Percentiles rank a stretch among this genome's conserved stretches.
phyloP scores from a whole-genome alignment of 2,113 vertebrate genomes.

The Acrocephalus kingi region DNA sequence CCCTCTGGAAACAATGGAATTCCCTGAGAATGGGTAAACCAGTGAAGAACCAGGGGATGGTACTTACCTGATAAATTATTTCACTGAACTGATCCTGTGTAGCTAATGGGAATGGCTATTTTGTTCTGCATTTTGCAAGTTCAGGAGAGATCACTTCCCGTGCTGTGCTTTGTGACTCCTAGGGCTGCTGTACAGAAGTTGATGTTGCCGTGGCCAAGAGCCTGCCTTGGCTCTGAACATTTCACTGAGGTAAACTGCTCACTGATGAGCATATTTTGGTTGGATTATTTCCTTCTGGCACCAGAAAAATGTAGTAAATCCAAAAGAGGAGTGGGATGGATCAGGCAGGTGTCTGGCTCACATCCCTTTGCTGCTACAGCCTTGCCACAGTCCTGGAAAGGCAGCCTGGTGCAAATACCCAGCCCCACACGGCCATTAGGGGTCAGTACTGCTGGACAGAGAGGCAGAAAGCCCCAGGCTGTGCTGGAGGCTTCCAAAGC shows the following conservation, averaged over 20 bases:
- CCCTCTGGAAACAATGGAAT: background rate
- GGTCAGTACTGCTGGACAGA: background rate
- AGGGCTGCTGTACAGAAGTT: background rate
- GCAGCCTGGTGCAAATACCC: background rate
- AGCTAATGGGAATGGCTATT: background rate
- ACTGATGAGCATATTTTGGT: background rate
- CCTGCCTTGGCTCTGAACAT: background rate
- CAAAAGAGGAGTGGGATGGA: background rate
- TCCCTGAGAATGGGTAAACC: background rate
- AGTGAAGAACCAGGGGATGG: background rate
- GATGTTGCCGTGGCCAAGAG: background rate
- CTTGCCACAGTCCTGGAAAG: background rate
- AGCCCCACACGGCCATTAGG: background rate
- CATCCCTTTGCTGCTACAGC: background rate
- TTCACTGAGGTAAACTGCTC: background rate
- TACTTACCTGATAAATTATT: background rate
- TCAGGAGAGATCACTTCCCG: background rate
- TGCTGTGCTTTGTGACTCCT: background rate
- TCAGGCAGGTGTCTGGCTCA: background rate
- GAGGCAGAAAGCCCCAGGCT: background rate
- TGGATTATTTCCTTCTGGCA: background rate
- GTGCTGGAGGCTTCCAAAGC: background rate
- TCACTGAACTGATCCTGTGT: background rate
- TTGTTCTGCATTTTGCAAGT: background rate
- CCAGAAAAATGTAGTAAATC: background rate